phyloP scores from a whole-genome alignment of 2,113 vertebrate genomes.

The Mormyrus iriodes region DNA sequence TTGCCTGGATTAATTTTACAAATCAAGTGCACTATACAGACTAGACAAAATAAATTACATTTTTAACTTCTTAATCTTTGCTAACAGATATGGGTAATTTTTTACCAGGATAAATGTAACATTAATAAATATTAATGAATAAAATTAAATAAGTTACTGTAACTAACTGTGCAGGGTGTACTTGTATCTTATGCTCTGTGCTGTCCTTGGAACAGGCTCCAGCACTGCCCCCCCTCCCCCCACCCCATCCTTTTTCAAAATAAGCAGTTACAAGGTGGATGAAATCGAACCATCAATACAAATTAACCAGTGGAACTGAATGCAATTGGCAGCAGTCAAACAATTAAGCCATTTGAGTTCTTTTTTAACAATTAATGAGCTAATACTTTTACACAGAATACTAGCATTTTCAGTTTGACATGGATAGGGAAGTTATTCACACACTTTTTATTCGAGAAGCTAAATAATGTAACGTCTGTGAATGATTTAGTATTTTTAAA shows the following conservation, averaged over 20 bases:
- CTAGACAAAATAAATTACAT: not conserved
- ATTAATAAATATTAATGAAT: not conserved
- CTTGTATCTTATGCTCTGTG: not conserved
- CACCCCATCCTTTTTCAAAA: not conserved
- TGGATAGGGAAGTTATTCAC: not conserved
- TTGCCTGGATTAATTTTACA: not conserved
- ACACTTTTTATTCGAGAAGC: not conserved
- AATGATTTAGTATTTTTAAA: constrained; percentile 7
- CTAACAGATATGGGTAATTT: not conserved
- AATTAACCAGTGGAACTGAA: constrained; percentile 5
- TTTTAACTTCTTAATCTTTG: not conserved
- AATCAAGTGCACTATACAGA: not conserved
- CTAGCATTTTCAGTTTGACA: not conserved
- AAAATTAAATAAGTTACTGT: not conserved
- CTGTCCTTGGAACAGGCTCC: not conserved
- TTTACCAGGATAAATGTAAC: not conserved
- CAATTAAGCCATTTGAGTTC: not conserved
- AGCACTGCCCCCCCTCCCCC: not conserved
- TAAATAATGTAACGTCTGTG: constrained; percentile 2
- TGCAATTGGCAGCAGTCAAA: not conserved
- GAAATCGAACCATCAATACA: not conserved
- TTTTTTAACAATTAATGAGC: not conserved
- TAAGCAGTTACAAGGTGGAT: not conserved
- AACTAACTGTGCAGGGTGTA: not conserved
- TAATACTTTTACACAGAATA: not conserved